phyloP scores from a whole-genome alignment of 2,797 vertebrate species.

The Falco berigora region DNA sequence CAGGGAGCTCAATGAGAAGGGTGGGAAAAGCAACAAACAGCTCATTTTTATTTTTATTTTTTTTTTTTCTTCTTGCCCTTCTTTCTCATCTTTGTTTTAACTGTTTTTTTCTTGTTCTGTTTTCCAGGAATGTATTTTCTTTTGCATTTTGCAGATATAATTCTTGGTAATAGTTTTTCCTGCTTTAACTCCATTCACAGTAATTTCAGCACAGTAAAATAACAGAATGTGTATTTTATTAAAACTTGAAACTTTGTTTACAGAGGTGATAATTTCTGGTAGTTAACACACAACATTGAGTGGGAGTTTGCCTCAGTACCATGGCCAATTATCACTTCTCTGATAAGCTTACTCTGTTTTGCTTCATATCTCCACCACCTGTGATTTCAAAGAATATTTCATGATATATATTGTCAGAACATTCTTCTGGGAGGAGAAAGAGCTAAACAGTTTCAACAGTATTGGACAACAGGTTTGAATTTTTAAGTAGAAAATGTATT shows the following conservation, averaged over 20 bases:
- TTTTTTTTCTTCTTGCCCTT: neutral
- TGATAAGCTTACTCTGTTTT: neutral
- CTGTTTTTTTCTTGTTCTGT: neutral
- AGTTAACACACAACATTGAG: neutral
- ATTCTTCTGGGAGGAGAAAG: neutral
- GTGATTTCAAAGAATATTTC: neutral
- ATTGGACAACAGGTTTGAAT: neutral
- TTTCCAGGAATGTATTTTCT: neutral
- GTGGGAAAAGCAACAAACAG: neutral
- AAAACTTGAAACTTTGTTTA: neutral
- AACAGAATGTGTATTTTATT: neutral
- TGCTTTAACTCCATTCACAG: neutral
- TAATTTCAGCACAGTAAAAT: neutral
- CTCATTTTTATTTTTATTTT: neutral
- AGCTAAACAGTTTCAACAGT: neutral
- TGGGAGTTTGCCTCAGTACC: neutral
- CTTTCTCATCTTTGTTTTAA: neutral
- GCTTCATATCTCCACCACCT: neutral
- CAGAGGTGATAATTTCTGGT: neutral
- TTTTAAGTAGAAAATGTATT: neutral
- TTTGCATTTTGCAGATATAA: neutral
- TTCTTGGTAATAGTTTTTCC: neutral
- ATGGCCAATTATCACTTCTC: neutral
- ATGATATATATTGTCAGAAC: neutral
- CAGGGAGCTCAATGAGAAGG: neutral